Evolutionary conservation across 2,888 invertebrate species (phyloP).

Genomic region (Gandaritis pyraliata): DNA sequence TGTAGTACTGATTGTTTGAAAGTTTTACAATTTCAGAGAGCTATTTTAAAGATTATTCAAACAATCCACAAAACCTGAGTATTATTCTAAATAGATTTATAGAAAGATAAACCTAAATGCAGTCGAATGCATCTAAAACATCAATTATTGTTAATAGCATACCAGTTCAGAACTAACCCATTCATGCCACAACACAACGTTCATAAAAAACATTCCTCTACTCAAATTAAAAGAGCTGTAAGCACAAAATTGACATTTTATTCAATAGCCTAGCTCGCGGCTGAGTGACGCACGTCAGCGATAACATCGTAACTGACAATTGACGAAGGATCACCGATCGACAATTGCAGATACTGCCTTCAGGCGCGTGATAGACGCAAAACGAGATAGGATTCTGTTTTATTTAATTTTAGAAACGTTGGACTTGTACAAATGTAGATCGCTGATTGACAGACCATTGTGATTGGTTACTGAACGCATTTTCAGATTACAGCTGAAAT

Average conservation of each 20-base stretch:
- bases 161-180: conserved; percentile 31
- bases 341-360: conserved; percentile 57
- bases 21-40: neutral
- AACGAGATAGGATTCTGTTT: conserved; percentile 47
- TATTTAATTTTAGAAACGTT: conserved; percentile 40
- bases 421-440: conserved; percentile 14
- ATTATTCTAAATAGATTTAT: neutral
- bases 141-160: neutral
- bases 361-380: conserved; percentile 50
- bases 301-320: conserved; percentile 68
- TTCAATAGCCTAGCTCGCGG: conserved; percentile 57
- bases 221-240: conserved; percentile 47
- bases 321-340: conserved; percentile 74
- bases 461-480: conserved; percentile 19
- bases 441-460: conserved; percentile 19
- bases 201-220: conserved; percentile 31
- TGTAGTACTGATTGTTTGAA: neutral
- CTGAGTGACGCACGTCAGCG: conserved; percentile 70
- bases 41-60: too few relatives aligned
- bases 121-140: conserved; percentile 5
- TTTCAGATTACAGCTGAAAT: conserved; percentile 9
- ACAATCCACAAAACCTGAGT: neutral
- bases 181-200: conserved; percentile 24
- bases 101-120: neutral
- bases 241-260: conserved; percentile 67